Evolutionary conservation across 1,140 invertebrate species (phyloP), one percentile per base, ranked within the genome.

Genomic region (Pseudomyrmex concolor): DNA sequence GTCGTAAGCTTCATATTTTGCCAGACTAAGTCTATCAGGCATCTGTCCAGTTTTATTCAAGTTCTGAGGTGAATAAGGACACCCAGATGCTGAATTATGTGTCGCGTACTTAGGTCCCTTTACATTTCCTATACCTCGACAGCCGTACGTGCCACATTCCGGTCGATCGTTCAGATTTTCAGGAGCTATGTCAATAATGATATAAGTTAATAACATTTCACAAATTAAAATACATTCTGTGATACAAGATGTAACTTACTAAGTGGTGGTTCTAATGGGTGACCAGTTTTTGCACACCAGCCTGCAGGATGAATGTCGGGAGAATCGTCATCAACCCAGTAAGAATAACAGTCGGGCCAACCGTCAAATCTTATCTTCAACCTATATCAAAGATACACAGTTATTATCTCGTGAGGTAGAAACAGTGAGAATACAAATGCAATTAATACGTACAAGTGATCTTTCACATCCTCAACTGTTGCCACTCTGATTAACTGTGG

Each of bases 311-410:
- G 98, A 89, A 99, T 96, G 93, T 98, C 97, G 0, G 97, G 95
- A 83, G 96, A 97, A 94, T 99, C 97, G 92, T 99, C 98, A 91
- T 98, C 97, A 84, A 98, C 94, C 97, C 97, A 99, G 92, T 97
- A 98, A 83, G 97, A 96, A 92, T 98, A 97, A 81, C 96, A 96
- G 85, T 96, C 96, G 1, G 97, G 96, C 97, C 98, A 99, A 10
- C 98, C 98, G 94, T 99, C 98, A 94, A 99, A 98, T 90, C 97
- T 96, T 70, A 99, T 96, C 90, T 97, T 96, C 19, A 99, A 95
- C 92, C 97, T 94, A 43, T 15, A 60, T 62, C 13, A 45, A 48
- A 66, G 73, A 64, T n/a, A 66, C 2, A 1, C 15, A 74, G 51
- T 60, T 83, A 71, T 51, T 48, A 55, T 48, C 2, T 51, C 0